Evolutionary conservation across 2,113 vertebrate genomes (phyloP), one percentile per base, ranked within the genome.

Genomic region (Noctilio leporinus): DNA sequence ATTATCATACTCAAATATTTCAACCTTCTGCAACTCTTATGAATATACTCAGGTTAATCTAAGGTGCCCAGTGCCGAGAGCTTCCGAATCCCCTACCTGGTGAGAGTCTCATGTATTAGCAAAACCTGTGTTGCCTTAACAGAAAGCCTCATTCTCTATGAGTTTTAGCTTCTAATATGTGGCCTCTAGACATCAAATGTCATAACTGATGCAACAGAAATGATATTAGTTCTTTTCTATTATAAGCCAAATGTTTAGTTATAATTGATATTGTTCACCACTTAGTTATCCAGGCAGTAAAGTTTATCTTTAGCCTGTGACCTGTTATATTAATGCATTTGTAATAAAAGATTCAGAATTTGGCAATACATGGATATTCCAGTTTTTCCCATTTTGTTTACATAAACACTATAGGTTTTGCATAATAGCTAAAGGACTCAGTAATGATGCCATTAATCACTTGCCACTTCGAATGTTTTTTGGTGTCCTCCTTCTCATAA

Each of bases 391-490:
- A 57, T 17, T 84, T 70, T 77, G n/a, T 91, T 69, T 30, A 83
- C 10, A 89, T 38, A 70, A 91, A 90, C 22, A 80, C 30, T 80
- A 26, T 43, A 89, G 15, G 22, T 86, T 96, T 95, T 96, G 64
- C 65, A 95, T 84, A 95, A 90, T 26, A 85, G 84, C 22, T 75
- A 90, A 2, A 86, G 72, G 59, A 69, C 40, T 96, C 65, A 67
- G 76, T 95, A 95, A 95, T 80, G 65, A 95, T 78, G 62, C 83
- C 70, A 95, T 95, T 95, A 96, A 96, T 96, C 80, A 93, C 55
- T 78, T 96, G 80, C 89, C 92, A 82, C 93, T 96, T 96, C 75
- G 70, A 95, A 95, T 96, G 81, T 90, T 92, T 97, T 90, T 84
- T 92, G 81, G 70, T 90, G 90, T 88, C 76, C 47, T 96, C 94